Base-by-base conservation (phyloP, 1,140 invertebrate species). In the Nomia melanderi region DNA sequence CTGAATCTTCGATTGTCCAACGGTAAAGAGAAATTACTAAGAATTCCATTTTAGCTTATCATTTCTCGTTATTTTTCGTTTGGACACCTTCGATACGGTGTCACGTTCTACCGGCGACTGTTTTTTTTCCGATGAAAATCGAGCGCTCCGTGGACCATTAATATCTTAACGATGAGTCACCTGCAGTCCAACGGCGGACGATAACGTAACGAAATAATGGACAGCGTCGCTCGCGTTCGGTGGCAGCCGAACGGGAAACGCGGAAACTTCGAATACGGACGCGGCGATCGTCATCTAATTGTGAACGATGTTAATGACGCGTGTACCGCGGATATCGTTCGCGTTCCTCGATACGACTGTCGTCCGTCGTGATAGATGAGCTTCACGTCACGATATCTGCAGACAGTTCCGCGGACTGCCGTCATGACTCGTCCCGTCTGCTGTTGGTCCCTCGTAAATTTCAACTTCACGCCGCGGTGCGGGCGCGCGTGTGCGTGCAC, bases 221-320 rank as follows among this genome's bases (percentile, higher is more conserved):
- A 36, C 56, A 65, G 8, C 63, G 75, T 72, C 69, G 44, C 14
- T 63, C 23, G 20, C 12, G 11, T 64, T 33, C n/a, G 20, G 7
- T 62, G 47, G 54, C 39, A 65, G 33, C 7, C 62, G 62, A 66
- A n/a, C 29, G 60, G 41, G 50, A 78, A 67, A 23, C 54, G 36
- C 39, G 4, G 54, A 3, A 41, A 41, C 57, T 25, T 31, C 31
- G 56, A 29, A 33, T 23, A 9, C 6, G 7, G 47, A 39, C 31
- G 33, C 25, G 23, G 23, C 23, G 50, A 75, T 66, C 78, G 65
- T 77, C 62, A 31, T 41, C 77, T 79, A 63, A 79, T 75, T 33
- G 74, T 47, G 33, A 77, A 41, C 59, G 64, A 57, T 77, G 78
- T 79, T 79, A 77, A 79, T 60, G 71, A 79, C 71, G 59, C 59